A percentile compares a stretch with the other conserved stretches of the same genome.
Evolutionary conservation across 2,888 invertebrate genomes (phyloP).

Genomic region (Macaria notata): DNA sequence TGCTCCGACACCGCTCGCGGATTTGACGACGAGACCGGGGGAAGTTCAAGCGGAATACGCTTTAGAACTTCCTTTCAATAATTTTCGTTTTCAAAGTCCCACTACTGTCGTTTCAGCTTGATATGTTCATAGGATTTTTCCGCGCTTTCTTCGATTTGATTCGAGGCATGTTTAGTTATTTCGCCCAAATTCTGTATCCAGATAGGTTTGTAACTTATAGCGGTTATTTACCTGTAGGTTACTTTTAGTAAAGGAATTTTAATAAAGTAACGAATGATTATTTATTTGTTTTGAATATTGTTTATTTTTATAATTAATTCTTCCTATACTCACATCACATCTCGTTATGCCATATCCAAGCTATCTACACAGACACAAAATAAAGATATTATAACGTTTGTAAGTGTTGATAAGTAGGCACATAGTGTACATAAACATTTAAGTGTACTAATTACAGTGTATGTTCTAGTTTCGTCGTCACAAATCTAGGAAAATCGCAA

Average conservation of each 20-base stretch:
- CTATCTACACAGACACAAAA: no score
- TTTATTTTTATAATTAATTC: no score
- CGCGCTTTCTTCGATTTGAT: slow-evolving; percentile 56
- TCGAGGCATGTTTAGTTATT: slow-evolving; percentile 55
- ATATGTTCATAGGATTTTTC: slow-evolving; percentile 60
- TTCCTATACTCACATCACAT: no score
- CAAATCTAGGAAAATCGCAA: no score
- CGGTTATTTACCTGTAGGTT: slow-evolving; percentile 40
- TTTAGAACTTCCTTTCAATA: slow-evolving; percentile 73
- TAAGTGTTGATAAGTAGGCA: no score
- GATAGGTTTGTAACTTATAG: slow-evolving; percentile 56
- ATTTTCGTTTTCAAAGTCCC: slow-evolving; percentile 78
- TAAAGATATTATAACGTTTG: no score
- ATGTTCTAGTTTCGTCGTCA: no score
- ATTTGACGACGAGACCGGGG: slow-evolving; percentile 65
- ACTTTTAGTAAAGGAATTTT: slow-evolving; percentile 5
- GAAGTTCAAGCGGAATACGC: slow-evolving; percentile 77
- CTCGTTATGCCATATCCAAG: no score
- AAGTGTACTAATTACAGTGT: no score
- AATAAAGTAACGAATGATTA: not conserved
- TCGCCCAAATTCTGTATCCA: slow-evolving; percentile 65
- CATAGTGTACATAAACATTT: no score
- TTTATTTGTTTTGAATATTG: no score
- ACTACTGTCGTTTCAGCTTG: slow-evolving; percentile 77
- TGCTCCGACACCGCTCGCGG: slow-evolving; percentile 54